Conservation (phyloP, 2,113 vertebrate genomes). For the Mastomys coucha region DNA sequence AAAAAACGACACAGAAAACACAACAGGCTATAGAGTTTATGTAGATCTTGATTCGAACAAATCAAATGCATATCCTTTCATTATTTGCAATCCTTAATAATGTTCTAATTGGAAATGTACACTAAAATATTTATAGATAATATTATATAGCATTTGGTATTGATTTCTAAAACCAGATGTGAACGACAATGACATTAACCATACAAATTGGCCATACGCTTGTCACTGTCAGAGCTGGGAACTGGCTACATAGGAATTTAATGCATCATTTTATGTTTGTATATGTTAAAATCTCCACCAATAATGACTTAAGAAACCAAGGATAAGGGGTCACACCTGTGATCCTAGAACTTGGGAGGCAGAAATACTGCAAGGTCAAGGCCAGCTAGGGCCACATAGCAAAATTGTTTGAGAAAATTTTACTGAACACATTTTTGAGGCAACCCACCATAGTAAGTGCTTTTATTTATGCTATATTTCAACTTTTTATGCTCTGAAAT, state of each 20-base stretch:
- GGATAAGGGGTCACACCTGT: background rate
- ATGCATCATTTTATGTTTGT: background rate
- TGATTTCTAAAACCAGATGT: conserved; percentile 7
- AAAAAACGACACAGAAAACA: background rate
- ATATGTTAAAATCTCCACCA: background rate
- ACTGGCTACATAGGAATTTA: background rate
- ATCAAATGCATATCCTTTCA: background rate
- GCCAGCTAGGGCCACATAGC: background rate
- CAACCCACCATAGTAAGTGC: background rate
- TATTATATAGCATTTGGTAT: background rate
- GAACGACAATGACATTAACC: background rate
- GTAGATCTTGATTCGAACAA: background rate
- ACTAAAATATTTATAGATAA: conserved; percentile 38
- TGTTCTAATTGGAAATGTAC: background rate
- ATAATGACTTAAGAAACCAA: background rate
- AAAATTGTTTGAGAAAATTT: background rate
- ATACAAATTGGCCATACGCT: background rate
- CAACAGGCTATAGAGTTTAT: background rate
- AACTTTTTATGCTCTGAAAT: background rate
- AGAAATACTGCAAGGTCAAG: background rate
- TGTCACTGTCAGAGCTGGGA: background rate
- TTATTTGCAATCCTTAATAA: background rate
- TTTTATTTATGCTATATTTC: background rate
- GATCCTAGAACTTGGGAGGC: background rate
- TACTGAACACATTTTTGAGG: background rate